These are phyloP conservation scores for Silurus glanis DNA, from an alignment of 2,113 vertebrate species.

Conservation along the genomic window DNA sequence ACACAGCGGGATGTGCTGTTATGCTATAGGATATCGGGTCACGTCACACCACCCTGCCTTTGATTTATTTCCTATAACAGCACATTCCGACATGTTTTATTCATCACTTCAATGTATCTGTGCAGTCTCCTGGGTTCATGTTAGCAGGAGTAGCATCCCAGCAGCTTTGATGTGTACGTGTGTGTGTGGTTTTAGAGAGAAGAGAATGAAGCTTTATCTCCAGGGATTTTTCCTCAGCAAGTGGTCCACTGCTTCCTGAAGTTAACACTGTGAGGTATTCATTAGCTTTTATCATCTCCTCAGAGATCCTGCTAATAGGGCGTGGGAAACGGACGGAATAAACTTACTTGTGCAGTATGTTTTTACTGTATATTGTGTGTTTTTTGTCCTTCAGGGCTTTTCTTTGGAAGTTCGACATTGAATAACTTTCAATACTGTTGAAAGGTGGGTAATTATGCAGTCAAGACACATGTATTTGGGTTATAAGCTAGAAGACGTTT, in stretches of 20 bases:
- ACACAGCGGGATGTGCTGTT: not conserved
- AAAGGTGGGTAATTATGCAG: not conserved
- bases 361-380: not conserved
- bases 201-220: not conserved
- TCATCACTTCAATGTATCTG: not conserved
- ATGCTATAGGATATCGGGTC: not conserved
- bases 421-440: not conserved
- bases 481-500: not conserved
- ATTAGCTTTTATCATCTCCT: slow-evolving; percentile 6
- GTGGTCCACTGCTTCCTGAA: not conserved
- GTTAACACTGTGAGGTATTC: slow-evolving; percentile 7
- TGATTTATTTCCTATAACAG: not conserved
- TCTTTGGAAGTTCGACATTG: not conserved
- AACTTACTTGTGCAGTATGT: not conserved
- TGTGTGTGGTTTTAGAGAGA: slow-evolving; percentile 4
- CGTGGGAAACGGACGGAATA: not conserved
- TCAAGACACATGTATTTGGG: not conserved
- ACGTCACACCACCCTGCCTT: not conserved
- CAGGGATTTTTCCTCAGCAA: slow-evolving; percentile 3
- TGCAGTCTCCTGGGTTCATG: not conserved
- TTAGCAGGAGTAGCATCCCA: not conserved
- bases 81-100: not conserved
- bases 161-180: not conserved
- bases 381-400: not conserved
- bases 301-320: slow-evolving; percentile 23